Evolutionary conservation across 2,113 vertebrate species (phyloP).

Genomic region (Lathamus discolor): DNA sequence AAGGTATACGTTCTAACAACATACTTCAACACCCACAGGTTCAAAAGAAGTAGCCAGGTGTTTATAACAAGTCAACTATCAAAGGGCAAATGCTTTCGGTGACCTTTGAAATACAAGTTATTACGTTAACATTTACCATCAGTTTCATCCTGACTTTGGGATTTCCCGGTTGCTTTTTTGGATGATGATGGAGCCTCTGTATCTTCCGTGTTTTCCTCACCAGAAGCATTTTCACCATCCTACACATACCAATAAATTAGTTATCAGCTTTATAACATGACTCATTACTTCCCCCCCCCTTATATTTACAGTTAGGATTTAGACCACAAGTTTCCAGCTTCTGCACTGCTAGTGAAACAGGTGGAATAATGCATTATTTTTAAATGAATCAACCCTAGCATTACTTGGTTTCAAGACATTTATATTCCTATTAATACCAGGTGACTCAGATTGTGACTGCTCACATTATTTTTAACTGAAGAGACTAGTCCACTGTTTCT

Average conservation of each 20-base stretch:
- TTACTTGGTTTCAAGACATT: not conserved
- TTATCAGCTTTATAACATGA: not conserved
- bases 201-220: slow-evolving; percentile 70
- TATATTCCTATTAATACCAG: not conserved
- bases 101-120: not conserved
- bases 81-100: not conserved
- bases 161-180: slow-evolving; percentile 54
- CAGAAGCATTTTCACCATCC: slow-evolving; percentile 49
- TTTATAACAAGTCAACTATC: not conserved
- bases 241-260: not conserved
- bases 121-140: slow-evolving; percentile 54
- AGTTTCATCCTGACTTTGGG: slow-evolving; percentile 42
- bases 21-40: not conserved
- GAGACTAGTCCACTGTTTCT: not conserved
- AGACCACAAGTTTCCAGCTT: not conserved
- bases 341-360: not conserved
- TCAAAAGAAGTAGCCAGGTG: not conserved
- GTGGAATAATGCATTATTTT: not conserved
- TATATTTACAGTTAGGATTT: not conserved
- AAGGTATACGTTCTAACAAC: not conserved
- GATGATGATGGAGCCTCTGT: slow-evolving; percentile 74
- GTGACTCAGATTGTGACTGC: not conserved
- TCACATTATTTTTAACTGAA: not conserved
- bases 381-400: not conserved
- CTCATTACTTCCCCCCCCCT: not conserved